These are phyloP conservation scores for Bicyclus anynana DNA, from an alignment of 1,140 invertebrate species.

Conservation along the genomic window DNA sequence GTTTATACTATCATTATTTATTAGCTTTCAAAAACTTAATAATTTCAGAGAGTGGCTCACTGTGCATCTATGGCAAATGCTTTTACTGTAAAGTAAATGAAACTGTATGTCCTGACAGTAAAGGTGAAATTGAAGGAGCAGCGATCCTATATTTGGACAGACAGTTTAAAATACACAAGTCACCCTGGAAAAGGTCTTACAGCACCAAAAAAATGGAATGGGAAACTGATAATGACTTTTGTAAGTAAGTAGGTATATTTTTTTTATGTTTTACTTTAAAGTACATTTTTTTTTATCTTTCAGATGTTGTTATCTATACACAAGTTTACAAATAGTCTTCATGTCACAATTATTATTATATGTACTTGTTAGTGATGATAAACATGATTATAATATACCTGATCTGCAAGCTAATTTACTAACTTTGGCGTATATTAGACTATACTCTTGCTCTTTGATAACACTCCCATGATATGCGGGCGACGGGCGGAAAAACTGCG, in stretches of 20 bases:
- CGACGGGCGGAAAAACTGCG: too few relatives aligned
- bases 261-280: neutral
- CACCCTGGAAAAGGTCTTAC: slow-evolving; percentile 95
- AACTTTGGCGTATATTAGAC: too few relatives aligned
- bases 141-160: slow-evolving; percentile 89
- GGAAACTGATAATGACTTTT: slow-evolving; percentile 89
- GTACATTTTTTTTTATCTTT: neutral
- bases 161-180: slow-evolving; percentile 82
- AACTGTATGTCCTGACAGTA: slow-evolving; percentile 86
- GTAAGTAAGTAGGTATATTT: slow-evolving; percentile 79
- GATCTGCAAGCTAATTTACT: too few relatives aligned
- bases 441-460: too few relatives aligned
- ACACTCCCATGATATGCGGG: too few relatives aligned
- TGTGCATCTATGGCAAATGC: slow-evolving; percentile 94
- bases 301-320: neutral
- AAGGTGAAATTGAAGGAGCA: slow-evolving; percentile 87
- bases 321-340: neutral
- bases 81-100: slow-evolving; percentile 90
- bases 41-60: slow-evolving; percentile 66
- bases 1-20: neutral
- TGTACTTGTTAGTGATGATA: neutral
- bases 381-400: too few relatives aligned
- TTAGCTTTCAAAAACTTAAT: slow-evolving; percentile 2
- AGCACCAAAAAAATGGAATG: slow-evolving; percentile 87
- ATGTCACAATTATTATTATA: neutral